Evolutionary conservation across 2,888 invertebrate species (phyloP).

Genomic region (Phalangium opilio): DNA sequence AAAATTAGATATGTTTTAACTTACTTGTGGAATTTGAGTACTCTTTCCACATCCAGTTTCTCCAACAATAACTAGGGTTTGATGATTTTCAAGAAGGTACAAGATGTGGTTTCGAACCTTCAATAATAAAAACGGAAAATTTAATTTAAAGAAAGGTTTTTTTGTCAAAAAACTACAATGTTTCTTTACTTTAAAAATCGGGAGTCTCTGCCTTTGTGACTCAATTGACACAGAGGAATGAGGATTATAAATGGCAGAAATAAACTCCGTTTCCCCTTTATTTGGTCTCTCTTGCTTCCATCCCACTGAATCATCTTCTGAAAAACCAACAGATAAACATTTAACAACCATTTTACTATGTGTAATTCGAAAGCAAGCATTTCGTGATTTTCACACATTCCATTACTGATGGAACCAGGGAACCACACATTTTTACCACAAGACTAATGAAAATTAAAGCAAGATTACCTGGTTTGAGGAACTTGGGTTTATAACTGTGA

Average conservation of each 20-base stretch:
- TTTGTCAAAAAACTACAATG: neutral
- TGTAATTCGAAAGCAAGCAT: neutral
- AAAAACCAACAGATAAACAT: neutral
- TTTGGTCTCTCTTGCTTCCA: conserved; percentile 18
- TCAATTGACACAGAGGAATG: conserved; percentile 65
- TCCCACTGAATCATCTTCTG: conserved; percentile 6
- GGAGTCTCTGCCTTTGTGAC: conserved; percentile 30
- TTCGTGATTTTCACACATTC: neutral
- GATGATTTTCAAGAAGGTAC: conserved; percentile 75
- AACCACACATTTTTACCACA: no score
- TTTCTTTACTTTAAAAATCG: conserved; percentile 18
- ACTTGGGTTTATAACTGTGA: conserved; percentile 19
- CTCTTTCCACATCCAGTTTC: conserved; percentile 95
- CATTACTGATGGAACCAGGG: no score
- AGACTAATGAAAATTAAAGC: neutral
- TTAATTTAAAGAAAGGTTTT: neutral
- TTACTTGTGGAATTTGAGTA: conserved; percentile 85
- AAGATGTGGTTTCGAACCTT: conserved; percentile 32
- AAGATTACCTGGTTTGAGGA: conserved; percentile 26
- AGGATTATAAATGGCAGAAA: conserved; percentile 57
- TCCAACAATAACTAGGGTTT: conserved; percentile 65
- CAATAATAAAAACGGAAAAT: conserved; percentile 1
- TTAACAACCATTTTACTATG: neutral
- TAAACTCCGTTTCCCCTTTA: conserved; percentile 12
- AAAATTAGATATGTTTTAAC: conserved; percentile 21